Base-by-base conservation (phyloP, 1,140 invertebrate genomes). In the Orussus abietinus region DNA sequence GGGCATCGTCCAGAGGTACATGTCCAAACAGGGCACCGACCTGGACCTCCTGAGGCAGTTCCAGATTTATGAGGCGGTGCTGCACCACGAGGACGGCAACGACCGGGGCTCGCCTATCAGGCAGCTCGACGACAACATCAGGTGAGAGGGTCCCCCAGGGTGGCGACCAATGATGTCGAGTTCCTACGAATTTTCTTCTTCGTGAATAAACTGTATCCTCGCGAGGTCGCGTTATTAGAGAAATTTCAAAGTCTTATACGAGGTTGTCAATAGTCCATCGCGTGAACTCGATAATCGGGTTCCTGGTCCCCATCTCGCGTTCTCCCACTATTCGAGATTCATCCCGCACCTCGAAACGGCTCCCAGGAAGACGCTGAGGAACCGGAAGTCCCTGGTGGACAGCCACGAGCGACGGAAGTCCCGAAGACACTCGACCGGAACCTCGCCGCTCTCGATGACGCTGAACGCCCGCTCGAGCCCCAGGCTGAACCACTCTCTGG, bases 1-100 rank as follows among this genome's bases (percentile, higher is more conserved):
- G 67, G 77, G 78, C 12, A 86, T 97, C 25, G 91, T 96, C 53
- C 85, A 92, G 60, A 80, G 87, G 38, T 95, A 96, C 66, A 93
- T 96, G 86, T 87, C 88, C 1, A 92, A 90, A 67, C 89, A 90
- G 45, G 91, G 91, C 18, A 92, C 92, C 1, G 93, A 97, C 72
- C 76, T 95, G 35, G 94, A 97, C 74, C 77, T 97, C 4, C 74
- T 96, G 26, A 82, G 92, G 57, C 94, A 98, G 71, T 85, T 97
- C 66, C 91, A 96, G 61, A 88, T 96, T 39, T 97, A 96, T 67
- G 94, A 97, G 76, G 88, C 92, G 38, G 92, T 96, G 19, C 68
- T 98, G 13, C 84, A 90, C 59, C 87, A 88, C 65, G 92, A 93
- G 72, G 89, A 94, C 72, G 88, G 83, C 11, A 85, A 90, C 61